Evolutionary conservation across 2,888 invertebrate genomes (phyloP).

Genomic region (Parochlus steinenii): DNA sequence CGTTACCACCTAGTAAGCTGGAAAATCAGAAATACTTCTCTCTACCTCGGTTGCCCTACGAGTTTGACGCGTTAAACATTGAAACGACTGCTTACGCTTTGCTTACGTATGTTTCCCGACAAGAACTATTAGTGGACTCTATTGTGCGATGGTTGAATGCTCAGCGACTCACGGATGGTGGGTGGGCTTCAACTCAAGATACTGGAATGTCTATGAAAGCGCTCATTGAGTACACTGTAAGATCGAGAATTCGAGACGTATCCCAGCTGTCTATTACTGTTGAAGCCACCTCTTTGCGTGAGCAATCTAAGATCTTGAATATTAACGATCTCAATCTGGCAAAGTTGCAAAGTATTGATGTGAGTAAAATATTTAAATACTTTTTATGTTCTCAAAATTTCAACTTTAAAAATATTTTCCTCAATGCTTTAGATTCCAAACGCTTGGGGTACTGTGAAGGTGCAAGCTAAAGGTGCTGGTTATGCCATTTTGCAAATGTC

Average conservation of each 20-base stretch:
- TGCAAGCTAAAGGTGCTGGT: conserved; percentile 85
- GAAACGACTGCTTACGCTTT: conserved; percentile 87
- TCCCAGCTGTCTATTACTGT: conserved; percentile 60
- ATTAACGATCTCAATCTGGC: conserved; percentile 66
- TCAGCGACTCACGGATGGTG: conserved; percentile 70
- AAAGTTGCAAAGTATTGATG: conserved; percentile 58
- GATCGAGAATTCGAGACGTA: conserved; percentile 71
- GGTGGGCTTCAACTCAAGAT: conserved; percentile 82
- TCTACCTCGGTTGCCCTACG: conserved; percentile 71
- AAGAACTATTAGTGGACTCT: conserved; percentile 64
- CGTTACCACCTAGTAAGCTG: conserved; percentile 65
- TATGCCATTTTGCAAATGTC: conserved; percentile 87
- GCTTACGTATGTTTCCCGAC: conserved; percentile 70
- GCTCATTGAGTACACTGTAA: conserved; percentile 73
- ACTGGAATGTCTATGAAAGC: conserved; percentile 79
- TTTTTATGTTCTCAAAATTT: conserved; percentile 1
- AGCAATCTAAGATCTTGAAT: conserved; percentile 44
- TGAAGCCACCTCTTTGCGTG: conserved; percentile 67
- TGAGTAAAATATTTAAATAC: conserved; percentile 21
- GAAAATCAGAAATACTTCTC: conserved; percentile 87
- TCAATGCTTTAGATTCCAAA: conserved; percentile 70
- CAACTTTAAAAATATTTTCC: conserved; percentile 9
- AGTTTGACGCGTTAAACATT: conserved; percentile 79
- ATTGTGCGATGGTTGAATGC: conserved; percentile 85
- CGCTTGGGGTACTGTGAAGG: conserved; percentile 89